phyloP scores from a whole-genome alignment of 2,113 vertebrate species.

The Pteronura brasiliensis region DNA sequence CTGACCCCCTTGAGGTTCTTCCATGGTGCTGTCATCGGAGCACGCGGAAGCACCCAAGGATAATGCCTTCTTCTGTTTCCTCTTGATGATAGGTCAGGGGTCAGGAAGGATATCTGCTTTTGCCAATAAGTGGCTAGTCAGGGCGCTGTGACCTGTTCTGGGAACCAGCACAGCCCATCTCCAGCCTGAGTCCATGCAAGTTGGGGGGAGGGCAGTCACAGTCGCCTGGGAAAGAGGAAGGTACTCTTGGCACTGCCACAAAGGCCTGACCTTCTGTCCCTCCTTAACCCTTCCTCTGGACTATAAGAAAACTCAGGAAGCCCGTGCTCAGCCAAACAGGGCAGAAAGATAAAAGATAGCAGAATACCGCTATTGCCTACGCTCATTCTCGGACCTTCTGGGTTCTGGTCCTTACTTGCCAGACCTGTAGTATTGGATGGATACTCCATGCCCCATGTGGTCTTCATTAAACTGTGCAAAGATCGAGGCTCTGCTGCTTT shows the following conservation, averaged over 20 bases:
- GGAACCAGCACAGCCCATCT: accelerated
- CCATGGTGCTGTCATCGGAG: not conserved
- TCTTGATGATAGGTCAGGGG: not conserved
- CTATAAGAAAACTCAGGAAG: not conserved
- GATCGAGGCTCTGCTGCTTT: not conserved
- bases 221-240: not conserved
- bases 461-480: not conserved
- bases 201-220: no score
- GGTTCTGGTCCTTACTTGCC: not conserved
- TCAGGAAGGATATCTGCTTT: not conserved
- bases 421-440: not conserved
- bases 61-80: not conserved
- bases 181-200: not conserved
- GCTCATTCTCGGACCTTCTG: not conserved
- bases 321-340: not conserved
- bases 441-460: not conserved
- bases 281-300: not conserved
- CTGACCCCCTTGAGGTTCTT: not conserved
- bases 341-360: not conserved
- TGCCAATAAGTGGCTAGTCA: not conserved
- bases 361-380: not conserved
- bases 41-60: no score
- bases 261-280: not conserved
- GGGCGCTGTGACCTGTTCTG: accelerated
- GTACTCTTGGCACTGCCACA: accelerated